Base-by-base conservation (phyloP, 2,797 vertebrate species). In the Monodelphis domestica region DNA sequence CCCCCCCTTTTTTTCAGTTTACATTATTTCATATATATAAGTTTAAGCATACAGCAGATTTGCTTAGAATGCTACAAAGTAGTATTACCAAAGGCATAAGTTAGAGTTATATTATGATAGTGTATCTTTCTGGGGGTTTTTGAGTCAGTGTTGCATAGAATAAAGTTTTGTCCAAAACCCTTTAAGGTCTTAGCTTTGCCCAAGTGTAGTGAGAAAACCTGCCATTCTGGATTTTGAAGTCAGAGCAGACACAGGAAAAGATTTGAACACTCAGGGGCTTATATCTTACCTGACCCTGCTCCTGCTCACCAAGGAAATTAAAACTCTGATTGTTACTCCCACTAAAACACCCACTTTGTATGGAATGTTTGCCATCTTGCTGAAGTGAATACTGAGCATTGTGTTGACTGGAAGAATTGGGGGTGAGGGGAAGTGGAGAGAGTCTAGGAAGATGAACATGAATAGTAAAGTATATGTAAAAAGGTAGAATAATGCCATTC, bases 11-110 rank as follows among this genome's bases (percentile, higher is more conserved):
- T 7, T 2, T 54, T 15, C 63, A n/a, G 89, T 52, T 87, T 38
- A 9, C 70, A 63, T 90, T 87, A 87, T 94, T 53, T 93, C 96
- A 56, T 45, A 33, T 91, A 33, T n/a, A n/a, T n/a, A 94, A 90
- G 52, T 89, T 78, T 53, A 87, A 89, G 95, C 95, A 94, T 17
- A 70, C 28, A 50, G 29, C 17, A 30, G 5, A 90, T 21, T 15
- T 53, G 96, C 89, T 87, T 84, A 88, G 0, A 0, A 0, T 84
- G 21, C 3, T 90, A 29, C 91, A 90, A 54, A 92, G 90, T 70
- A 30, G 91, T 94, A 57, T 45, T 90, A 21, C 28, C 57, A 1
- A 93, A 92, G 56, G 28, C 54, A 24, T 0, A 30, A 4, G 88
- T 38, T 12, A 84, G 89, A 90, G 14, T 3, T 54, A 95, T 59